Evolutionary conservation across 2,888 invertebrate genomes (phyloP), one percentile per base, ranked within the genome.

Genomic region (Oeneis ivallda): DNA sequence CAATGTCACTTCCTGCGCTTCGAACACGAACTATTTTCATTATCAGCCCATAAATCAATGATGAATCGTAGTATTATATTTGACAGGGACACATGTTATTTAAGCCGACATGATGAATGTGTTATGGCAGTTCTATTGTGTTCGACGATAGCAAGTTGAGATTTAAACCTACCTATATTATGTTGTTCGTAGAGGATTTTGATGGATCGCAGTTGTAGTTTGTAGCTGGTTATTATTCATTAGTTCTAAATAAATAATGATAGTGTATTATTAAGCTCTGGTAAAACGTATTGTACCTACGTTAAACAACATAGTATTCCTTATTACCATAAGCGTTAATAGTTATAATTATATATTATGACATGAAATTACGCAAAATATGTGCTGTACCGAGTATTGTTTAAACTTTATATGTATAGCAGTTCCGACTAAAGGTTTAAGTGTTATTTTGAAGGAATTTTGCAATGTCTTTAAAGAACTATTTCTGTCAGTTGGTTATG

Each of bases 41-140:
- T 87, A 87, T 85, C 82, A 81, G 84, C 78, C 81, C 84, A 89
- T 89, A 88, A 89, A 89, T 90, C 89, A 89, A 80, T 82, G 85
- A 87, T 85, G 83, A 84, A 86, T 87, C 82, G 82, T 80, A 79
- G 82, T 83, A 81, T 80, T 78, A 80, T 80, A 80, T 79, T 83
- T 84, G 85, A 85, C 84, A 77, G 80, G 73, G 81, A 81, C 84
- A 84, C 79, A 81, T 84, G 84, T 84, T 87, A 83, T 85, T 84
- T 83, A 84, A 83, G 77, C 78, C 77, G 82, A 80, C 80, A 81
- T 84, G 84, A 86, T 83, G 80, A 85, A 86, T 86, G 81, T 81
- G 73, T 75, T 75, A 64, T 68, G 56, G 64, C 49, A 63, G 70
- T 79, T 74, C 75, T 74, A 77, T 78, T 78, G 67, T 68, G 65